phyloP scores from a whole-genome alignment of 2,113 vertebrate genomes.

The Channa argus region DNA sequence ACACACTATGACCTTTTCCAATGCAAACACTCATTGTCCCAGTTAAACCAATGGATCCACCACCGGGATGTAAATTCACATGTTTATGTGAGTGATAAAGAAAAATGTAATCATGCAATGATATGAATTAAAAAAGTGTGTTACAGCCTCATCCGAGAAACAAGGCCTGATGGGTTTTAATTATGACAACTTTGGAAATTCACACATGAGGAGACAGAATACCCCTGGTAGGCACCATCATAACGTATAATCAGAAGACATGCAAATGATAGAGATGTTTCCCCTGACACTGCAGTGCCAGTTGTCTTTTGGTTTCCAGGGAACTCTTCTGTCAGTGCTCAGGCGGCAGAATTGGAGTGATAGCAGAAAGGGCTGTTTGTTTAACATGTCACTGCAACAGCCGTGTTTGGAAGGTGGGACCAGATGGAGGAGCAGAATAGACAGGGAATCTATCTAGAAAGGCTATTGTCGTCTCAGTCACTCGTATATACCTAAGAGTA shows the following conservation, averaged over 20 bases:
- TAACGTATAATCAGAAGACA: slow-evolving; percentile 70
- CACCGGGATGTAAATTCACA: slow-evolving; percentile 44
- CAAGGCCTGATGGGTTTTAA: slow-evolving; percentile 13
- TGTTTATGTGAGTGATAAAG: slow-evolving; percentile 36
- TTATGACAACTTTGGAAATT: slow-evolving; percentile 48
- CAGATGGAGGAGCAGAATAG: slow-evolving; percentile 63
- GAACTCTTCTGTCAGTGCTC: slow-evolving; percentile 64
- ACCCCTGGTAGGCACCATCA: slow-evolving; percentile 67
- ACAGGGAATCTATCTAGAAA: slow-evolving; percentile 49
- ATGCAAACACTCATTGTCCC: slow-evolving; percentile 71
- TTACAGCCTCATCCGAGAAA: slow-evolving; percentile 14
- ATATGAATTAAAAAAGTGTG: slow-evolving; percentile 2
- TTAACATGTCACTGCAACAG: slow-evolving; percentile 70
- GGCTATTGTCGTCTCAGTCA: slow-evolving; percentile 48
- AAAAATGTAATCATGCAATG: slow-evolving; percentile 30
- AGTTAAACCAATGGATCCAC: slow-evolving; percentile 44
- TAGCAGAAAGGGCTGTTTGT: slow-evolving; percentile 70
- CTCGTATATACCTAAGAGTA: slow-evolving; percentile 24
- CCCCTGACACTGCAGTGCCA: slow-evolving; percentile 56
- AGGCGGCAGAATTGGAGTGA: slow-evolving; percentile 56
- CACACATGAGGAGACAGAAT: slow-evolving; percentile 56
- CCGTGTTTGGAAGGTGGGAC: slow-evolving; percentile 53
- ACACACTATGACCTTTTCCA: slow-evolving; percentile 72
- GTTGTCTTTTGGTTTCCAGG: slow-evolving; percentile 55
- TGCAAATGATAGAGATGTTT: slow-evolving; percentile 64